phyloP scores from a whole-genome alignment of 2,888 invertebrate genomes.

The Allolobophora icterica region DNA sequence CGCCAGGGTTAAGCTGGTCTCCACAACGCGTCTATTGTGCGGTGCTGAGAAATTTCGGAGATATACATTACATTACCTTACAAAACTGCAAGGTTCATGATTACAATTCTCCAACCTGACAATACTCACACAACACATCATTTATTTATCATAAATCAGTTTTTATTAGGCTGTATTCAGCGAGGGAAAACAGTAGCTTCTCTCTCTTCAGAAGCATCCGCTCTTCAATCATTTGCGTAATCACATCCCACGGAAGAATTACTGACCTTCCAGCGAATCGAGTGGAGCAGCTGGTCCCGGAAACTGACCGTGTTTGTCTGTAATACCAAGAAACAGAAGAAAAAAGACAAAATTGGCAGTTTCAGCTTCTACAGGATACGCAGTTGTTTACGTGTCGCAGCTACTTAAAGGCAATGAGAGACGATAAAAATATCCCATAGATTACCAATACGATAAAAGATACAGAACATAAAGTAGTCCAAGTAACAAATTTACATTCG shows the following conservation, averaged over 20 bases:
- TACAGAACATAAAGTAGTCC: not conserved
- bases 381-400: not conserved
- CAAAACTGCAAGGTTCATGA: not conserved
- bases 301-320: slow-evolving; percentile 80
- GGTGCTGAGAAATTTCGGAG: no score
- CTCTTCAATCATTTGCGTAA: not conserved
- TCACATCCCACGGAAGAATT: not conserved
- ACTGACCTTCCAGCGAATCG: slow-evolving; percentile 79
- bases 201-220: not conserved
- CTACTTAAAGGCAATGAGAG: not conserved
- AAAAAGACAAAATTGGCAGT: not conserved
- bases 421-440: not conserved
- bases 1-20: no score
- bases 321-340: slow-evolving; percentile 18
- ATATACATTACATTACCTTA: not conserved
- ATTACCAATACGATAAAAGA: not conserved
- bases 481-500: not conserved
- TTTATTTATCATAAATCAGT: not conserved
- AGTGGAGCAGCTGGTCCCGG: slow-evolving; percentile 83
- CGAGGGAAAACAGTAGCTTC: not conserved
- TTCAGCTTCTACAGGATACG: not conserved
- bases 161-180: not conserved
- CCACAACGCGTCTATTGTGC: no score
- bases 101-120: not conserved
- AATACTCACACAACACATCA: not conserved